Percentiles rank a stretch among this genome's conserved stretches.
Conservation (phyloP, 2,797 vertebrate species). For the Hoplostethus atlanticus region DNA sequence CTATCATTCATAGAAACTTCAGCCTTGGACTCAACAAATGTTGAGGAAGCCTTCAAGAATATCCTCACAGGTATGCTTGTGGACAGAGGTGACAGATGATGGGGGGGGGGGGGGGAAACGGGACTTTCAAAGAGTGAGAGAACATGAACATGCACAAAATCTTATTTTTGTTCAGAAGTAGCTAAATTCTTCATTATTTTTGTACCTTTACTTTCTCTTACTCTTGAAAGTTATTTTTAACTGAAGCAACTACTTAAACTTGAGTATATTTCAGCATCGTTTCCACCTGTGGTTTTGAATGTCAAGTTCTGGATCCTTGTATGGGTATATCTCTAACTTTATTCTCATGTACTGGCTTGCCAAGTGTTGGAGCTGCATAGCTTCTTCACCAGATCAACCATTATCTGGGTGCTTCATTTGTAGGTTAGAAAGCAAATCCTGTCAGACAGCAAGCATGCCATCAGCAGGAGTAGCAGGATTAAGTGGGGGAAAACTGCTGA, state of each 20-base stretch:
- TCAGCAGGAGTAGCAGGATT: not conserved
- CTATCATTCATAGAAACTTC: constrained; percentile 99
- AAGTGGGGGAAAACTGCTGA: not conserved
- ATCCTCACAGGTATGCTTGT: constrained; percentile 92
- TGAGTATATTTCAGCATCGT: not conserved
- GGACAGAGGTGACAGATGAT: not conserved
- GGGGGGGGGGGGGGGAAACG: too few species aligned
- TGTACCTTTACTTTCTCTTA: constrained; percentile 30
- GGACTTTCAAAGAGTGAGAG: too few species aligned
- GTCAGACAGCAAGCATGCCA: not conserved
- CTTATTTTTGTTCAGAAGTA: not conserved
- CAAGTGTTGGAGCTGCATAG: not conserved
- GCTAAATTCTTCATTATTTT: not conserved
- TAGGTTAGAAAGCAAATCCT: not conserved
- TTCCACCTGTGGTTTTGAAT: not conserved
- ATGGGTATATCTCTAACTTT: not conserved
- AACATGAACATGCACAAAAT: too few species aligned
- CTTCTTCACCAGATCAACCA: not conserved
- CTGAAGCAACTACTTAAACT: not conserved
- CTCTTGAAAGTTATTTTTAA: not conserved
- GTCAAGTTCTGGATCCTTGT: not conserved
- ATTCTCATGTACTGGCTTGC: not conserved
- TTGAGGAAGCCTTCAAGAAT: constrained; percentile 99
- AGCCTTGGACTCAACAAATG: constrained; percentile 97
- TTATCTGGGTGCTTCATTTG: not conserved